phyloP scores from a whole-genome alignment of 2,113 vertebrate genomes.

The Erythrocercus mccallii region DNA sequence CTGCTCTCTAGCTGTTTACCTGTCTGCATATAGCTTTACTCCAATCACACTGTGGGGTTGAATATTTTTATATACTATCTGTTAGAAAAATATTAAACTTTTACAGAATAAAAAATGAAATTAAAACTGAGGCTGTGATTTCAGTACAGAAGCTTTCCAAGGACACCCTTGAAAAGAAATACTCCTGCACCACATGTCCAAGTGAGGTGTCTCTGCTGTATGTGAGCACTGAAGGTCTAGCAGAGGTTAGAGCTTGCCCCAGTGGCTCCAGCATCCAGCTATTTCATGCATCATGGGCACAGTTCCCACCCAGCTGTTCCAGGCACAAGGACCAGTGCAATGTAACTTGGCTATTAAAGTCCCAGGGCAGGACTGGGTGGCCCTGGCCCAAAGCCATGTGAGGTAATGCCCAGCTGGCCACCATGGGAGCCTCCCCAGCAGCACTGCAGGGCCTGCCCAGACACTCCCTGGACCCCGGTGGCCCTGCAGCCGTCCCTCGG shows the following conservation, averaged over 20 bases:
- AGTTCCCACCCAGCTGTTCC: not conserved
- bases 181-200: accelerated
- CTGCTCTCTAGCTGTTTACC: slow-evolving; percentile 36
- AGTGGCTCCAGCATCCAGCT: accelerated
- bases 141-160: not conserved
- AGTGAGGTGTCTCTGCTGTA: not conserved
- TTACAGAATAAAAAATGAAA: slow-evolving; percentile 56
- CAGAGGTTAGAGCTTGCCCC: accelerated
- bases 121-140: not conserved
- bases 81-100: slow-evolving; percentile 66
- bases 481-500: accelerated
- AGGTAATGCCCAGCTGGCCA: too few relatives aligned
- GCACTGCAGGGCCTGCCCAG: not conserved
- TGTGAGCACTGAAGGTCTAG: not conserved
- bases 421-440: accelerated
- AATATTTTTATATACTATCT: slow-evolving; percentile 46
- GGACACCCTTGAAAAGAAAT: not conserved
- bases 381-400: accelerated
- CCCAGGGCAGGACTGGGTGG: not conserved
- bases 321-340: not conserved
- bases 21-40: slow-evolving; percentile 42
- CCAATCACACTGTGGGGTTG: slow-evolving; percentile 38
- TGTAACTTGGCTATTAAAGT: not conserved
- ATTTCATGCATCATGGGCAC: accelerated
- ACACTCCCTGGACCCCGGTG: accelerated